phyloP scores from a whole-genome alignment of 2,113 vertebrate genomes.

The Poeciliopsis retropinna region DNA sequence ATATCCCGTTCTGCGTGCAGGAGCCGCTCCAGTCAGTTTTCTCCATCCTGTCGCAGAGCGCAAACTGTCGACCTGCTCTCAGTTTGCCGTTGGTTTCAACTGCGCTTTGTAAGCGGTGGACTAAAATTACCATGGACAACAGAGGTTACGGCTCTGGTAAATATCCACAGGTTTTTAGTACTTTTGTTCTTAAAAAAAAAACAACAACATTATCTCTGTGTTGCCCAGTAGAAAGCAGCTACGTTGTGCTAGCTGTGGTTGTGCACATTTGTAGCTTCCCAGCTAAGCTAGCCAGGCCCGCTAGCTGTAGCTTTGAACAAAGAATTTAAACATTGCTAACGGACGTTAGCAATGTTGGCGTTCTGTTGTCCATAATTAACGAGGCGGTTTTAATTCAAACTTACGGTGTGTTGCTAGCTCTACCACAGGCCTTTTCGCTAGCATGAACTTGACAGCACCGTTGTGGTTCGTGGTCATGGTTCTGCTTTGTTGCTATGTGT shows the following conservation, averaged over 20 bases:
- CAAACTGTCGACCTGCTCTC: too few species aligned
- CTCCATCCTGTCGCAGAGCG: too few species aligned
- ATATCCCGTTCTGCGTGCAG: too few species aligned
- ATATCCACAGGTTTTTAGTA: not conserved
- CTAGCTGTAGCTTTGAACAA: not conserved
- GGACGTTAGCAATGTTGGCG: rapidly evolving
- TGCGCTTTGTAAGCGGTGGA: not conserved
- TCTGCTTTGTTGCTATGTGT: not conserved
- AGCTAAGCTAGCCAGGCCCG: too few species aligned
- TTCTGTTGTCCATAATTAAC: too few species aligned
- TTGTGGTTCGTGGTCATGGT: not conserved
- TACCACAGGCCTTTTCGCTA: not conserved
- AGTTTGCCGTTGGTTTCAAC: not conserved
- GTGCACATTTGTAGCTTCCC: too few species aligned
- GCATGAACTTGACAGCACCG: not conserved
- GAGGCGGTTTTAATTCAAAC: too few species aligned
- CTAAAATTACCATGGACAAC: slow-evolving; percentile 64
- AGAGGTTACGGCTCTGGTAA: slow-evolving; percentile 77
- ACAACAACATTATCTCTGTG: not conserved
- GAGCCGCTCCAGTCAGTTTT: too few species aligned
- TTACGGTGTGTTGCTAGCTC: not conserved
- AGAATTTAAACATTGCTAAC: not conserved
- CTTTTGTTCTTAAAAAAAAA: not conserved
- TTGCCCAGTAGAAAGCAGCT: not conserved
- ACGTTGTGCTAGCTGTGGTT: slow-evolving; percentile 9